Conservation (phyloP, 2,113 vertebrate species). For the Apodemus speciosus region DNA sequence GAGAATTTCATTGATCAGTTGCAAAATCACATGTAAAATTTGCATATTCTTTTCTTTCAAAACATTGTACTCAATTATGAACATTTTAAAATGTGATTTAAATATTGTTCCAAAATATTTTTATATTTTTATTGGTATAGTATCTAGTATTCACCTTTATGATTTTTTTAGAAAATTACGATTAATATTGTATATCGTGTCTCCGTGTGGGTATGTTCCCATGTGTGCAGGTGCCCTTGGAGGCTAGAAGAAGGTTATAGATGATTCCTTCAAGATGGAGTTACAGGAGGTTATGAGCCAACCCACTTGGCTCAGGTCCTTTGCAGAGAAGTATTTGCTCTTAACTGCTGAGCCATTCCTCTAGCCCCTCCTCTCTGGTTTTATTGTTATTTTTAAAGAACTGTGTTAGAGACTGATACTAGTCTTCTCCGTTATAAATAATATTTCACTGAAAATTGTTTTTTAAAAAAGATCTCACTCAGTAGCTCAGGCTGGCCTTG, state of each 20-base stretch:
- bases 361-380: background rate
- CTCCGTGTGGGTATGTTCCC: background rate
- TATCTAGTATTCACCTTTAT: background rate
- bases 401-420: background rate
- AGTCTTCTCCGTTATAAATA: conserved; percentile 26
- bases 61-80: background rate
- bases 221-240: background rate
- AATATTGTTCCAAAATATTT: background rate
- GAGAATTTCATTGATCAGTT: background rate
- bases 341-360: background rate
- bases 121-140: too few relatives aligned
- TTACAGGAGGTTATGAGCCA: background rate
- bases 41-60: background rate
- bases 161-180: background rate
- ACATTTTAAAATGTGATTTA: conserved; percentile 26
- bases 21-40: background rate
- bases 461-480: background rate
- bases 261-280: background rate
- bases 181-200: background rate
- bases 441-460: background rate
- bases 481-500: background rate
- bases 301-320: too few relatives aligned
- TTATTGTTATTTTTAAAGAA: background rate
- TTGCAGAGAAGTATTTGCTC: background rate
- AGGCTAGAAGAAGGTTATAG: background rate